A percentile compares a stretch with the other conserved stretches of the same genome.
Evolutionary conservation across 2,888 invertebrate genomes (phyloP).

Genomic region (Atethmia centrago): DNA sequence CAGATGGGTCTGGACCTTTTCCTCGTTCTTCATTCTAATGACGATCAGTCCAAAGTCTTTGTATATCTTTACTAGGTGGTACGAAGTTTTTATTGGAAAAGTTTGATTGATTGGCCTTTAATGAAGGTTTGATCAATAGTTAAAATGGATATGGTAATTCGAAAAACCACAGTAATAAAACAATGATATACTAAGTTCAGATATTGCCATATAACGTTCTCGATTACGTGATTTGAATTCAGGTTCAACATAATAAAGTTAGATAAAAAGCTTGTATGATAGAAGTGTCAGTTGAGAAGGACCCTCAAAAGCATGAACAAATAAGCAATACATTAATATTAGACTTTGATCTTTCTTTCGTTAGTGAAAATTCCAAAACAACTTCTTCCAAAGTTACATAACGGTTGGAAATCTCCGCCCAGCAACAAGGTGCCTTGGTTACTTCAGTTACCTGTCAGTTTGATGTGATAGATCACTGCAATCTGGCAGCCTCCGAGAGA

Average conservation of each 20-base stretch:
- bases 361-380: not conserved
- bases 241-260: not conserved
- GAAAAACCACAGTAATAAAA: conserved; percentile 4
- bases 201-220: not conserved
- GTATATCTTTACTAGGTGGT: not conserved
- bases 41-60: conserved; percentile 36
- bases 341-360: not conserved
- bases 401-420: conserved; percentile 39
- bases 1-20: conserved; percentile 47
- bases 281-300: not conserved
- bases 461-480: conserved; percentile 53
- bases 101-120: conserved; percentile 4
- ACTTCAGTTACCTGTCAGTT: conserved; percentile 52
- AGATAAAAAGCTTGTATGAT: not conserved
- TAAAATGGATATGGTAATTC: not conserved
- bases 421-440: conserved; percentile 41
- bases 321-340: too few relatives aligned
- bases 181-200: not conserved
- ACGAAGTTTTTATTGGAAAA: not conserved
- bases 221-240: not conserved
- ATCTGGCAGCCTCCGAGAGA: conserved; percentile 57
- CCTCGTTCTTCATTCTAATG: conserved; percentile 48
- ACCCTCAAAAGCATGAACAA: not conserved
- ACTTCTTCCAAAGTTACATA: conserved; percentile 36
- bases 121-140: not conserved